phyloP scores from a whole-genome alignment of 1,140 invertebrate genomes.

The Triops longicaudatus region DNA sequence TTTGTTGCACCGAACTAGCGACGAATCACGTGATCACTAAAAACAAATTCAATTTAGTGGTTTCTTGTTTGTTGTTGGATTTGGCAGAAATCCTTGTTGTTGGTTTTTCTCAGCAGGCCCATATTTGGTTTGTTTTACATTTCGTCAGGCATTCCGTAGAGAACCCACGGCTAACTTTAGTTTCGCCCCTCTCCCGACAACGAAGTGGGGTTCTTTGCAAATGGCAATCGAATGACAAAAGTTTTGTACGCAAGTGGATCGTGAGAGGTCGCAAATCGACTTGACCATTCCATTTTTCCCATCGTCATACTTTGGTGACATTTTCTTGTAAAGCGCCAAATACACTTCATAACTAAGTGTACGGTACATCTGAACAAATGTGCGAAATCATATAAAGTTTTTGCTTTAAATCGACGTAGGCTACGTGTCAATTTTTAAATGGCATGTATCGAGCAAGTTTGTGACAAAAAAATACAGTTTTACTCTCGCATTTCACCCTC shows the following conservation, averaged over 20 bases:
- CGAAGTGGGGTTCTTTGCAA: conserved; percentile 14
- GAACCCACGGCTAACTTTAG: not conserved
- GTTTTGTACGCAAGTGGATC: conserved; percentile 4
- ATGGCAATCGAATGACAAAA: conserved; percentile 12
- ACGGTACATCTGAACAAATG: too few species aligned
- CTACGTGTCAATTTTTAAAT: not conserved
- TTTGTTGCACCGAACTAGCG: not conserved
- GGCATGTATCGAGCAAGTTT: conserved; percentile 1
- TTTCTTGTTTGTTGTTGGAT: conserved; percentile 8
- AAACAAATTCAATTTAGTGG: not conserved
- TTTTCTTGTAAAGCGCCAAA: conserved; percentile 15
- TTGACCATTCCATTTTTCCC: conserved; percentile 15
- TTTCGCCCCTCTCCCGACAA: conserved; percentile 13
- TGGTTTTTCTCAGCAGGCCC: not conserved
- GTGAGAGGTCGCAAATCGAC: conserved; percentile 8
- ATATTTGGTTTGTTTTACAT: not conserved
- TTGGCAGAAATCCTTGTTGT: conserved; percentile 11
- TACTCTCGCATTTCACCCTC: conserved; percentile 94
- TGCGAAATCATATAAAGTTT: too few species aligned
- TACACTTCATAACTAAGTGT: not conserved
- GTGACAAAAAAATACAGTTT: conserved; percentile 29
- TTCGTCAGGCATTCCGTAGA: not conserved
- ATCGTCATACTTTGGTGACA: conserved; percentile 13
- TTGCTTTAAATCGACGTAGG: not conserved
- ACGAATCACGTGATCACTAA: not conserved